Base-by-base conservation (phyloP, 2,797 vertebrate genomes). In the Eleutherodactylus coqui region DNA sequence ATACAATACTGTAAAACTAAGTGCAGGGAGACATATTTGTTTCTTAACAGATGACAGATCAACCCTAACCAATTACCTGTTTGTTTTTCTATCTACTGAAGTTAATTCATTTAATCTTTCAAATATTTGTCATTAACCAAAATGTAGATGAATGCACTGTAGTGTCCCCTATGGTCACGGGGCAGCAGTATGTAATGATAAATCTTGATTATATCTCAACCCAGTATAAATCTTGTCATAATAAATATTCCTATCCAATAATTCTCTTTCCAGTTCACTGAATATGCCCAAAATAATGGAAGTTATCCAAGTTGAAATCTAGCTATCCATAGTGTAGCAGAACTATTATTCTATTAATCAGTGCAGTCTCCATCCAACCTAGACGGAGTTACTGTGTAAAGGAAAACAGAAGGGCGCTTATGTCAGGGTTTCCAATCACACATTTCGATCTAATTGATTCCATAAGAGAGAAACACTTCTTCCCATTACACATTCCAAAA, bases 401-500 rank as follows among this genome's bases (percentile, higher is more conserved):
- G 53, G 55, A 16, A 72, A 82, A 49, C 64, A 70, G 80, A 51
- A 77, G 49, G 47, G 32, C 11, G 75, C 24, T n/a, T 77, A 38
- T 69, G 45, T 51, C 32, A 82, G 49, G 36, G 53, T 55, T 86
- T 87, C 69, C 53, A 84, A 79, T 78, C 77, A 49, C 67, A 62
- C 51, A 75, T 75, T 60, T 78, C 38, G 51, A 60, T 41, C 43
- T 79, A 87, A 87, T 84, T 87, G 49, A 43, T 78, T 87, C 51
- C 77, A 49, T 79, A 87, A 73, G 27, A 86, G 72, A 79, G 38
- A 34, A 76, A 78, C 73, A 83, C n/a, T 24, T 79, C 81, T 70
- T 87, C 75, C 53, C 79, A 75, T 80, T 81, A 45, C 47, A 38
- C 82, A 84, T 67, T 75, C 69, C 86, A 80, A 73, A 86, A 80